These are phyloP conservation scores for Poliocrania exsul DNA, from an alignment of 2,797 vertebrate genomes.

Conservation along the genomic window DNA sequence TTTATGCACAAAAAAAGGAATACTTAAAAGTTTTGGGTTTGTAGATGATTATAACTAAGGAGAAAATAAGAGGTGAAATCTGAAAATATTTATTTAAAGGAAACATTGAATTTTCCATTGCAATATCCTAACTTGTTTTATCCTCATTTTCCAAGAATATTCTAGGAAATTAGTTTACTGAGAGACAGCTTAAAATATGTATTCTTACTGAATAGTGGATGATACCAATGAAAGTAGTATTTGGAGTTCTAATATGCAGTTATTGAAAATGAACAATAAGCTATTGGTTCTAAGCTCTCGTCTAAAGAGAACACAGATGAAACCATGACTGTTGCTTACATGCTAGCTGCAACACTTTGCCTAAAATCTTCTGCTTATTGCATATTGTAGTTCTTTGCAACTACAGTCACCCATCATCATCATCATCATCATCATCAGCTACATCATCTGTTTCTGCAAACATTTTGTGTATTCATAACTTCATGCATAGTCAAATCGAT, in stretches of 20 bases:
- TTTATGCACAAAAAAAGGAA: background rate
- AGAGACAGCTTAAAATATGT: background rate
- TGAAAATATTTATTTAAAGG: constrained; percentile 44
- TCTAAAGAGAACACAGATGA: background rate
- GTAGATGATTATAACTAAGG: background rate
- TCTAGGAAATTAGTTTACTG: constrained; percentile 33
- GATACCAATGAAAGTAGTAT: background rate
- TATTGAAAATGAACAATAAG: constrained; percentile 42
- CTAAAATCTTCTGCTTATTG: background rate
- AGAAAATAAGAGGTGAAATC: background rate
- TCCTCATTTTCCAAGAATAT: constrained; percentile 23
- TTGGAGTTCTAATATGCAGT: constrained; percentile 5
- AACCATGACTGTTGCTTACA: background rate
- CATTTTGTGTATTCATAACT: background rate
- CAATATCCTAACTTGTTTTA: constrained; percentile 3
- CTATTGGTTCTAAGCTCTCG: constrained; percentile 6
- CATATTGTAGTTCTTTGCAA: background rate
- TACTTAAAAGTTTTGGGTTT: background rate
- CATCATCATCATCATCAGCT: background rate
- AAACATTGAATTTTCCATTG: constrained; percentile 15
- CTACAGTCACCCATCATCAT: background rate
- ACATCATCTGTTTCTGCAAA: background rate
- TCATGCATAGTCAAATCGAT: background rate
- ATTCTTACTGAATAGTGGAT: background rate
- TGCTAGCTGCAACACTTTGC: background rate